Base-by-base conservation (phyloP, 1,140 invertebrate species). In the Metopolophium dirhodum region DNA sequence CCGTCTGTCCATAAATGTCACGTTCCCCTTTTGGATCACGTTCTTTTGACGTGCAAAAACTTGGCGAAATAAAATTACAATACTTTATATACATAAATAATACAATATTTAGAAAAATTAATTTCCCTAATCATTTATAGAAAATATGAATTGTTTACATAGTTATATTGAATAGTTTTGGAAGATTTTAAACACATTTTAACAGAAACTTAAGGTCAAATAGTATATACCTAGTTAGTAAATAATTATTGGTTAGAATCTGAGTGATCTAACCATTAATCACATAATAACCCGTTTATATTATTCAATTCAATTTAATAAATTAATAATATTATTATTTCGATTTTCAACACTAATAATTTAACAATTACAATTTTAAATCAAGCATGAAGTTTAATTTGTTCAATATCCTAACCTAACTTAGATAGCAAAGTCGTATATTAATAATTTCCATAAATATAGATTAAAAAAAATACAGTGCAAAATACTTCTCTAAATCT, bases 41-140 rank as follows among this genome's bases (percentile, higher is more conserved):
- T 89, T 89, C 88, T 89, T 89, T 57, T 89, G 22, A 57, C 51
- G 88, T 89, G 87, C 47, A 89, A 89, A 89, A 89, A 89, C n/a
- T 54, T 54, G 35, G 22, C 35, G 26, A 89, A 37, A 89, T 37
- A 41, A 57, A 57, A 37, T 37, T 89, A 89, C 88, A 89, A 41
- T 54, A 89, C n/a, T 57, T 54, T 57, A 89, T 37, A 37, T 20
- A 54, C n/a, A 37, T 23, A 51, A 89, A 57, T 54, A 54, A 26
- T 23, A 68, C 30, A 47, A 45, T 41, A 41, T 49, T 77, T 77
- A 77, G 68, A 77, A 47, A 47, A 35, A 47, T 9, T 47, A 22
- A 91, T 91, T 91, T 49, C 47, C 1, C 26, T 45, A 86, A 86
- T 86, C 9, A 45, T 86, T 47, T 45, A 45, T 26, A 47, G 30